Evolutionary conservation across 2,797 vertebrate species (phyloP).

Genomic region (Acanthornis magna): DNA sequence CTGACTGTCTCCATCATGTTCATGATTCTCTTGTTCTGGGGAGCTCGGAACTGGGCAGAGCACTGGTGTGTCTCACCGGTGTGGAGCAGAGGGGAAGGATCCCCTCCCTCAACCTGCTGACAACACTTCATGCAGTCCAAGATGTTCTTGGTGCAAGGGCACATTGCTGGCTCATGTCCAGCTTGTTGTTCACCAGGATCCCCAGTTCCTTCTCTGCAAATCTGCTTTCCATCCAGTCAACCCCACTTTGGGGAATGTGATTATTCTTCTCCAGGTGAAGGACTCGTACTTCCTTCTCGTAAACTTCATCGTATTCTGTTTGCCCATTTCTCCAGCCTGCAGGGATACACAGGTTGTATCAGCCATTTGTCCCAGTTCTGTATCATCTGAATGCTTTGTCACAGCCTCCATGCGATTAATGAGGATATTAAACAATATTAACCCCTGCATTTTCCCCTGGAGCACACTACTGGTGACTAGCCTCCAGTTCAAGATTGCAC

Average conservation of each 20-base stretch:
- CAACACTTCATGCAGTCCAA: neutral
- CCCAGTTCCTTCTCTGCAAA: neutral
- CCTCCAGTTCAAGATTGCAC: rapidly evolving
- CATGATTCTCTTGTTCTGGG: neutral
- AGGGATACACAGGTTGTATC: neutral
- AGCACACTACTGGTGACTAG: neutral
- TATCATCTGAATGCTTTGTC: neutral
- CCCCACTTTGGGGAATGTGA: neutral
- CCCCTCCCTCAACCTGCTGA: neutral
- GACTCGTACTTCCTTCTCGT: neutral
- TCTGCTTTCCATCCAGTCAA: neutral
- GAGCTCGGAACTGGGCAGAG: neutral
- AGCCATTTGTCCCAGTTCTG: neutral
- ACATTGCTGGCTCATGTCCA: neutral
- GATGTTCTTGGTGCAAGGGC: neutral
- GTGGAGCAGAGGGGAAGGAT: neutral
- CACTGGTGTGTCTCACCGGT: neutral
- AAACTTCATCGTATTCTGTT: neutral
- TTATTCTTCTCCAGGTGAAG: neutral
- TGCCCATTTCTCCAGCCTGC: neutral
- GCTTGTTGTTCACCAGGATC: neutral
- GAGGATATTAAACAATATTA: neutral
- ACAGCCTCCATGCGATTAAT: neutral
- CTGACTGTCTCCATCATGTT: neutral
- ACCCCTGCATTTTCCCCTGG: neutral